These are phyloP conservation scores for Sarcophilus harrisii DNA, from an alignment of 2,797 vertebrate genomes.

Conservation along the genomic window DNA sequence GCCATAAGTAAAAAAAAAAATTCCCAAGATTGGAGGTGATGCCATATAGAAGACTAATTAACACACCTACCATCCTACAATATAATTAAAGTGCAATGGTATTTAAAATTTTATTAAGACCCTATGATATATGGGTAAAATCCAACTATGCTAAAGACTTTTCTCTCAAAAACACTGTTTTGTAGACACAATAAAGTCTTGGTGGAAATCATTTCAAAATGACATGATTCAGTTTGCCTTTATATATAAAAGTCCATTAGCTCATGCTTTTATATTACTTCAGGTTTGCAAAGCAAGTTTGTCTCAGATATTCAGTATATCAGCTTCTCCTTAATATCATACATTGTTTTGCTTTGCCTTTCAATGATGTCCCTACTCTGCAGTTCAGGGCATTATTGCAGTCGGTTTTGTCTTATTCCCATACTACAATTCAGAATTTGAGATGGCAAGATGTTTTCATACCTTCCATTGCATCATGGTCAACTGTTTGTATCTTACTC, in stretches of 20 bases:
- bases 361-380: neutral
- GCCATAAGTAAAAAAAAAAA: constrained; percentile 66
- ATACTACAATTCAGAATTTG: neutral
- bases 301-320: neutral
- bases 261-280: neutral
- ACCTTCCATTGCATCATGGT: neutral
- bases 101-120: constrained; percentile 79
- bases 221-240: neutral
- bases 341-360: neutral
- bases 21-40: constrained; percentile 68
- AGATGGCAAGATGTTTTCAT: neutral
- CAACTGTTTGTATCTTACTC: neutral
- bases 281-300: neutral
- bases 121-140: constrained; percentile 70
- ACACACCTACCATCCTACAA: constrained; percentile 69
- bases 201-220: neutral
- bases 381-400: too few species aligned
- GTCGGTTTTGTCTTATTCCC: neutral
- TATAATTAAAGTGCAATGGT: constrained; percentile 67
- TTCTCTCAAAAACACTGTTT: neutral
- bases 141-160: constrained; percentile 59
- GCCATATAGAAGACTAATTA: constrained; percentile 74
- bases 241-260: neutral
- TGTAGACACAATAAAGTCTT: constrained; percentile 32
- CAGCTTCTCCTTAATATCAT: neutral